phyloP scores from a whole-genome alignment of 1,140 invertebrate genomes.

The Drosophila quadrilineata region DNA sequence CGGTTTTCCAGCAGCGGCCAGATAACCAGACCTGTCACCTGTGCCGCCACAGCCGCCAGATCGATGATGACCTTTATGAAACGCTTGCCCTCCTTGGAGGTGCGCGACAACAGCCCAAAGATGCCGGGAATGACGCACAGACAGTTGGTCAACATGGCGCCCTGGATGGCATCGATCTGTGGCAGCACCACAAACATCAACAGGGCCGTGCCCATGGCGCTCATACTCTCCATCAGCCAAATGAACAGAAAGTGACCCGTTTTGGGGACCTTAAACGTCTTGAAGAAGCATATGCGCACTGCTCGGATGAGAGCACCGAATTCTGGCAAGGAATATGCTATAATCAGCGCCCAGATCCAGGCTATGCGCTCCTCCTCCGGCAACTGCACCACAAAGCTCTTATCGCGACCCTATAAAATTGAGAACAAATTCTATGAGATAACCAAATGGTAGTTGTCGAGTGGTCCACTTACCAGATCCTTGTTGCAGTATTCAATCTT shows the following conservation, averaged over 20 bases:
- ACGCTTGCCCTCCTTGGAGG: constrained; percentile 89
- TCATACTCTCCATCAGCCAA: constrained; percentile 91
- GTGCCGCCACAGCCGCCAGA: constrained; percentile 90
- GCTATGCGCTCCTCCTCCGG: constrained; percentile 92
- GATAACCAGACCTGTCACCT: constrained; percentile 93
- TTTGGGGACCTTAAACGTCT: constrained; percentile 84
- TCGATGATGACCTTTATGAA: constrained; percentile 92
- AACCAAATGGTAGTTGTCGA: no score
- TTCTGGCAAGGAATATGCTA: constrained; percentile 93
- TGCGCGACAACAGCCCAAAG: constrained; percentile 89
- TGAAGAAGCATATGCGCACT: constrained; percentile 94
- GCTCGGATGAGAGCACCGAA: constrained; percentile 92
- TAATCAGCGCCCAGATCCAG: constrained; percentile 96
- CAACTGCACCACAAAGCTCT: constrained; percentile 89
- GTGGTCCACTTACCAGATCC: constrained; percentile 90
- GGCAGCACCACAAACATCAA: constrained; percentile 94
- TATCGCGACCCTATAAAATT: constrained; percentile 87
- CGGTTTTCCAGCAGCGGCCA: constrained; percentile 91
- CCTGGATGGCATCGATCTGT: constrained; percentile 94
- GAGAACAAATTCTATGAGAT: neutral
- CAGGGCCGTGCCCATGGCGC: constrained; percentile 91
- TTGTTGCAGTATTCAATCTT: constrained; percentile 91
- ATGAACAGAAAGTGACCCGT: constrained; percentile 82
- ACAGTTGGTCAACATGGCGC: constrained; percentile 96
- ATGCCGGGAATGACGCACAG: constrained; percentile 92